Evolutionary conservation across 2,113 vertebrate genomes (phyloP).

Genomic region (Oncorhynchus nerka): DNA sequence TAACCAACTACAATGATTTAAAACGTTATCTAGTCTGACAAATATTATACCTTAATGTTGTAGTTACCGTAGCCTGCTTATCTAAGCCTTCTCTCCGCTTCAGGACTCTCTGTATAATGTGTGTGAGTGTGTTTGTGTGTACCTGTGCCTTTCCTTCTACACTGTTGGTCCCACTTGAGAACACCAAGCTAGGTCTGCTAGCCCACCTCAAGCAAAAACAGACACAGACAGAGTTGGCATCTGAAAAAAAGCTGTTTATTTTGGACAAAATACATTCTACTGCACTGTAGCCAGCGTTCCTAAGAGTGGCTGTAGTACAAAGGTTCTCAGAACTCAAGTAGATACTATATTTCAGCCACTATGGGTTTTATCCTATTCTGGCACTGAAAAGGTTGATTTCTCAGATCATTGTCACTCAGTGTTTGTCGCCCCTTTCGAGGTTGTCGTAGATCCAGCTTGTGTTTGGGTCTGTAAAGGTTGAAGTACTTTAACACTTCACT

Average conservation of each 20-base stretch:
- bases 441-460: constrained; percentile 64
- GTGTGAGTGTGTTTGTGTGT: constrained; percentile 50
- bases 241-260: neutral
- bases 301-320: neutral
- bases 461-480: constrained; percentile 44
- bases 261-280: neutral
- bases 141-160: constrained; percentile 74
- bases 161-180: constrained; percentile 74
- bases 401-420: neutral
- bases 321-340: neutral
- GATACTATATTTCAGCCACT: neutral
- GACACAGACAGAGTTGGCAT: constrained; percentile 17
- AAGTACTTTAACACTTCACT: constrained; percentile 42
- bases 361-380: neutral
- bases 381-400: neutral
- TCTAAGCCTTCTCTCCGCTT: constrained; percentile 72
- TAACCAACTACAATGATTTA: constrained; percentile 64
- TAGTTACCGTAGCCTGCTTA: constrained; percentile 75
- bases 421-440: constrained; percentile 28
- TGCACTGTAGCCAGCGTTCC: neutral
- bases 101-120: constrained; percentile 69
- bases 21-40: constrained; percentile 55
- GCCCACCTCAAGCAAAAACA: constrained; percentile 45
- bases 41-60: constrained; percentile 66
- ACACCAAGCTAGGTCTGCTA: constrained; percentile 57